Percentiles rank a stretch among this genome's conserved stretches.
Conservation (phyloP, 2,797 vertebrate genomes). For the Macropodus opercularis region DNA sequence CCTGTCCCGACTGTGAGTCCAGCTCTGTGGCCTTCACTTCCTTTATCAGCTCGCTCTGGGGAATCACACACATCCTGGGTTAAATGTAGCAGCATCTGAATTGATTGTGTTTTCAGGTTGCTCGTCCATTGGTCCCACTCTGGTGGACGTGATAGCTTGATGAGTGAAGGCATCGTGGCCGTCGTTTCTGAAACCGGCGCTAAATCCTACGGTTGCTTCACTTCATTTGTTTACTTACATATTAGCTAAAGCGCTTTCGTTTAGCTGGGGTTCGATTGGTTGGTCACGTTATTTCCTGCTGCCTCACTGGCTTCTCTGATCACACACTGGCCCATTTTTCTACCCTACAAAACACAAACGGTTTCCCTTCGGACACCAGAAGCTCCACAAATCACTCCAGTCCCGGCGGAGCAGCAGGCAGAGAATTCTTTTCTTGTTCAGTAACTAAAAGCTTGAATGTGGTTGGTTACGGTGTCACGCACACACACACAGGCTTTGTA, state of each 20-base stretch:
- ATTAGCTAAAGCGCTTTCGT: too few species aligned
- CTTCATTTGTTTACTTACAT: too few species aligned
- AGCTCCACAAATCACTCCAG: slow-evolving; percentile 29
- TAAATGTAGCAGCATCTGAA: too few species aligned
- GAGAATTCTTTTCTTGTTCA: slow-evolving; percentile 24
- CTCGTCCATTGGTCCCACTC: too few species aligned
- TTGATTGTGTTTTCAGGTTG: too few species aligned
- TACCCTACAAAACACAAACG: slow-evolving; percentile 38
- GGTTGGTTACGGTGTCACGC: slow-evolving; percentile 37
- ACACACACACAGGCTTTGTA: slow-evolving; percentile 33
- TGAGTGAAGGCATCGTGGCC: too few species aligned
- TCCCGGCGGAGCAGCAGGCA: slow-evolving; percentile 29
- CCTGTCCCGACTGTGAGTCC: slow-evolving; percentile 90
- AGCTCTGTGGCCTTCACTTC: neutral
- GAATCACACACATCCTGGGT: too few species aligned
- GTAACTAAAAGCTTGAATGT: slow-evolving; percentile 24
- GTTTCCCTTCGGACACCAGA: slow-evolving; percentile 27
- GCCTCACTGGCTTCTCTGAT: slow-evolving; percentile 9
- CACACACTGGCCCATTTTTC: slow-evolving; percentile 44
- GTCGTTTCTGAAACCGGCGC: too few species aligned
- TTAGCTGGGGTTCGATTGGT: too few species aligned
- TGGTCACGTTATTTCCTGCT: neutral
- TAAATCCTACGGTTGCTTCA: too few species aligned
- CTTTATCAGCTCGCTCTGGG: neutral
- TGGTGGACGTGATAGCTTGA: too few species aligned